A percentile compares a stretch with the other conserved stretches of the same genome.
These are phyloP conservation scores for Chrysaora quinquecirrha DNA, from an alignment of 30 jellyfish, hydroid and myxozoan genomes.

Conservation along the genomic window DNA sequence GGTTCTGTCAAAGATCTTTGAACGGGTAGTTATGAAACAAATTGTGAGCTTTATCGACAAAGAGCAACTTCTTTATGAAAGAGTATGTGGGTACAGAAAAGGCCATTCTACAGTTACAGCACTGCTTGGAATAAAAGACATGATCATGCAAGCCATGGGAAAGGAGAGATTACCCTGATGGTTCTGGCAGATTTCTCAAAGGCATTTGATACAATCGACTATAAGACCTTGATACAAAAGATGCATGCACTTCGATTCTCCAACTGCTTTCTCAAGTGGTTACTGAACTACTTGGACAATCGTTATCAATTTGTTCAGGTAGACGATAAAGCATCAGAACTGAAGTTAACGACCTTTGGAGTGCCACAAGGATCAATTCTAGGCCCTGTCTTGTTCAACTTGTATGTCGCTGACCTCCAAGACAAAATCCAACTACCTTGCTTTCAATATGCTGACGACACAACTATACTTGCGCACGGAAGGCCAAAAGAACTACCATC, in stretches of 20 bases:
- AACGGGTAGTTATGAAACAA: constrained; percentile 42
- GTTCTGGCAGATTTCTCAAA: constrained; percentile 79
- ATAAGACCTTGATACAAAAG: constrained; percentile 45
- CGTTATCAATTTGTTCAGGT: constrained; percentile 65
- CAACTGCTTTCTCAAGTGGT: constrained; percentile 57
- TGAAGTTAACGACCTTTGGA: constrained; percentile 32
- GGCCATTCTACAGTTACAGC: constrained; percentile 63
- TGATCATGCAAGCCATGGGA: constrained; percentile 47
- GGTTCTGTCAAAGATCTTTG: constrained; percentile 56
- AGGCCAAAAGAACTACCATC: constrained; percentile 44
- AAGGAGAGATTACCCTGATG: constrained; percentile 63
- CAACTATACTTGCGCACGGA: constrained; percentile 39
- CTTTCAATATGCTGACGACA: constrained; percentile 54
- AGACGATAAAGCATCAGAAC: constrained; percentile 68
- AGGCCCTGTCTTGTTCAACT: constrained; percentile 67
- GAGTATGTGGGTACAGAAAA: constrained; percentile 50
- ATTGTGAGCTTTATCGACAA: constrained; percentile 36
- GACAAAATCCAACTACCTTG: constrained; percentile 39
- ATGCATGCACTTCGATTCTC: constrained; percentile 66
- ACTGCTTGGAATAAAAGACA: constrained; percentile 47
- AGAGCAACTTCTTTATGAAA: constrained; percentile 42
- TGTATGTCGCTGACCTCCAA: constrained; percentile 57
- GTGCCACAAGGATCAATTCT: constrained; percentile 75
- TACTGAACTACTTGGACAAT: constrained; percentile 60
- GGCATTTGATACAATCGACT: constrained; percentile 75